These are phyloP conservation scores for Cryptomyrus ogoouensis DNA, from an alignment of 2,113 vertebrate genomes.

Conservation along the genomic window DNA sequence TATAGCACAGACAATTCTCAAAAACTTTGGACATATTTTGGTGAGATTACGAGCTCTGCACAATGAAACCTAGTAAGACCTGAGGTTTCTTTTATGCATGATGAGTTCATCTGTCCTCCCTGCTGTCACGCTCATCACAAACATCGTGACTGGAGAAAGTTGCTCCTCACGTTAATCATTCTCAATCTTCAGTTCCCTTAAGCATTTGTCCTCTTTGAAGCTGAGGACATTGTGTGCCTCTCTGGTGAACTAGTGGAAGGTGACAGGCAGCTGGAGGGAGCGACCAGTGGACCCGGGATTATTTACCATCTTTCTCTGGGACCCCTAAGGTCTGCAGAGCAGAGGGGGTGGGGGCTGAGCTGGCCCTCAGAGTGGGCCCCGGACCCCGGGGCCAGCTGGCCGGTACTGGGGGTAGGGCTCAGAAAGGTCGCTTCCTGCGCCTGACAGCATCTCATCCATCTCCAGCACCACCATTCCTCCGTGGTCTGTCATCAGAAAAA, in stretches of 20 bases:
- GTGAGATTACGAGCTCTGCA: neutral
- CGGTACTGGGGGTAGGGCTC: neutral
- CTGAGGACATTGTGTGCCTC: neutral
- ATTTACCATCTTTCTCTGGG: neutral
- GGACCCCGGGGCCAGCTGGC: neutral
- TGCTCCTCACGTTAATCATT: neutral
- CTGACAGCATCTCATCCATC: conserved; percentile 9
- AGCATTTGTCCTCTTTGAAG: neutral
- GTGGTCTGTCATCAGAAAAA: neutral
- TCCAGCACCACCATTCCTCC: neutral
- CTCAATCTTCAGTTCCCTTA: neutral
- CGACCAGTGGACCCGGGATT: neutral
- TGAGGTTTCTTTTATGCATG: neutral
- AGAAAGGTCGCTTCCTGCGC: neutral
- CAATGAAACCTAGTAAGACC: neutral
- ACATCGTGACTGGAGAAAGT: neutral
- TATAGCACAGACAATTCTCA: neutral
- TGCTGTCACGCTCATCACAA: neutral
- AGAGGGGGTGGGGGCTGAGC: neutral
- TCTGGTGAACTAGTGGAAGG: neutral
- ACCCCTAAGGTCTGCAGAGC: neutral
- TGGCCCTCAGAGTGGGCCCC: neutral
- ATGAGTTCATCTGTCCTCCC: neutral
- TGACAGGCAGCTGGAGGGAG: neutral
- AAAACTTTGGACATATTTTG: neutral